A percentile compares a stretch with the other conserved stretches of the same genome.
phyloP scores from a whole-genome alignment of 1,140 invertebrate species.

The Drosophila busckii region DNA sequence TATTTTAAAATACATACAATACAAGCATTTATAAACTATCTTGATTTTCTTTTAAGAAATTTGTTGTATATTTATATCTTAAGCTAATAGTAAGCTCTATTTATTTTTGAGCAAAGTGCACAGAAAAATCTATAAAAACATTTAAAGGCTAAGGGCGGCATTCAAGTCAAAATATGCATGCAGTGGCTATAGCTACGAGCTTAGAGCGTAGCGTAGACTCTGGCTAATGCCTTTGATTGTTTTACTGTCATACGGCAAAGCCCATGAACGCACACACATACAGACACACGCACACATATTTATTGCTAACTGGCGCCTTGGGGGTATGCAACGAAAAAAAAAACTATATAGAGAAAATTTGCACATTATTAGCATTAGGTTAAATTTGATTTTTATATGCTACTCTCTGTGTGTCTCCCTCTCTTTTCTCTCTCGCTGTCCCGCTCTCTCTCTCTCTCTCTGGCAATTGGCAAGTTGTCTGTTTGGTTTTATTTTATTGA shows the following conservation, averaged over 20 bases:
- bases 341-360: slow-evolving; percentile 39
- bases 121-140: no score
- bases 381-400: slow-evolving; percentile 54
- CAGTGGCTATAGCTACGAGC: neutral
- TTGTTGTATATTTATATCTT: no score
- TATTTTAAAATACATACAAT: no score
- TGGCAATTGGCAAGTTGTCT: slow-evolving; percentile 23
- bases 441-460: slow-evolving; percentile 8
- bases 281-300: slow-evolving; percentile 43
- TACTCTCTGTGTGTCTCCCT: slow-evolving; percentile 11
- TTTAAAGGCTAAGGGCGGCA: no score
- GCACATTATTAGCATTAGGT: slow-evolving; percentile 66
- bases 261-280: slow-evolving; percentile 7
- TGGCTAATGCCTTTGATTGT: slow-evolving; percentile 1
- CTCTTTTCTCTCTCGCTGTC: slow-evolving; percentile 20
- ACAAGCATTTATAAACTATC: no score
- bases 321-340: slow-evolving; percentile 13
- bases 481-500: slow-evolving; percentile 31
- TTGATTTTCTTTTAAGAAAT: no score
- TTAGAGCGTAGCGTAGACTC: neutral
- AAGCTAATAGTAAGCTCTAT: no score
- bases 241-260: slow-evolving; percentile 17
- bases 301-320: slow-evolving; percentile 54
- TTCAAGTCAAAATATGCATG: slow-evolving; percentile 10
- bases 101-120: no score